These are phyloP conservation scores for Nemotelus nigrinus DNA, from an alignment of 2,888 invertebrate genomes.

Conservation along the genomic window DNA sequence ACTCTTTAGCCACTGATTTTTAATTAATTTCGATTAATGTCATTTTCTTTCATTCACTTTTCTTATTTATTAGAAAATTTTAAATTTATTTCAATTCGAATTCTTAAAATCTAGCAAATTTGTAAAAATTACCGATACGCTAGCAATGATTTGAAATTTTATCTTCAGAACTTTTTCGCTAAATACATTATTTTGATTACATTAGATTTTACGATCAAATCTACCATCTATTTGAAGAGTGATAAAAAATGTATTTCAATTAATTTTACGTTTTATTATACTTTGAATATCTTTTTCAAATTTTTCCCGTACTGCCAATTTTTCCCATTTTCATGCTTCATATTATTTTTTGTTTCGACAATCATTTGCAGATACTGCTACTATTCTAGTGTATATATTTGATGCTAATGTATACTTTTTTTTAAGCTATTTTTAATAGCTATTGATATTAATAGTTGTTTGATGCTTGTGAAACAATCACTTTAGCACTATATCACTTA, in stretches of 20 bases:
- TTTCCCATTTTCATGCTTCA: neutral
- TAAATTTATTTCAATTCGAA: neutral
- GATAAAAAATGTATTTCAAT: neutral
- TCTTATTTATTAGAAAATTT: neutral
- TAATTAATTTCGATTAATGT: too few species aligned
- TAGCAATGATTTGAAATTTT: neutral
- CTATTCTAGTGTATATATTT: conserved; percentile 4
- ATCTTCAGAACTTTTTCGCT: neutral
- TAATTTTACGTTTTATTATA: neutral
- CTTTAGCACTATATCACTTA: conserved; percentile 16
- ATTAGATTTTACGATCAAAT: neutral
- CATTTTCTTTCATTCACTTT: too few species aligned
- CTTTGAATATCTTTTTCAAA: neutral
- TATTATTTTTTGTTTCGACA: neutral
- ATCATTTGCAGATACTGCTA: conserved; percentile 17
- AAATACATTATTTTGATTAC: neutral
- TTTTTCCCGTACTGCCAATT: neutral
- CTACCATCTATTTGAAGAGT: neutral
- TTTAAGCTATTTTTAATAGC: neutral
- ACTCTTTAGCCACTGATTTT: too few species aligned
- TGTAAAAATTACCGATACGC: conserved; percentile 27
- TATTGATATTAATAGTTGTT: neutral
- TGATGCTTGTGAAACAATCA: neutral
- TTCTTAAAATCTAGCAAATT: conserved; percentile 25
- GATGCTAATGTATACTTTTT: neutral